Conservation (phyloP, 2,888 invertebrate species). For the Cremastinae sp. region DNA sequence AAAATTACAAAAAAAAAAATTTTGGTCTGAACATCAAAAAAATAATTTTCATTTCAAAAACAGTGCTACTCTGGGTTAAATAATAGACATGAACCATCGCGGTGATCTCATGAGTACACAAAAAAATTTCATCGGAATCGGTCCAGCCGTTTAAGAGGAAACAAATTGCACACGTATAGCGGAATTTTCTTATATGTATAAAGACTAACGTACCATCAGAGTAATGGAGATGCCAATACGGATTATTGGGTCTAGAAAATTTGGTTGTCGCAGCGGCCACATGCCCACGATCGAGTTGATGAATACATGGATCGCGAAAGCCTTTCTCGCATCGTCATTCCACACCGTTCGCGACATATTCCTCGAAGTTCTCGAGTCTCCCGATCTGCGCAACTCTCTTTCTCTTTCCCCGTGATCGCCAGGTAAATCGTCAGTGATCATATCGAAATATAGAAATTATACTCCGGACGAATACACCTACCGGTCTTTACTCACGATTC, state of each 20-base stretch:
- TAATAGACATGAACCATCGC: no score
- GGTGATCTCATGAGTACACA: no score
- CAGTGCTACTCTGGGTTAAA: no score
- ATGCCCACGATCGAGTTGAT: constrained; percentile 50
- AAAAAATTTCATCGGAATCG: no score
- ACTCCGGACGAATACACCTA: constrained; percentile 4
- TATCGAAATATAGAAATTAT: not conserved
- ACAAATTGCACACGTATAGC: no score
- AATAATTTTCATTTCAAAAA: no score
- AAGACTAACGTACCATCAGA: not conserved
- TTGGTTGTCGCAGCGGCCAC: constrained; percentile 48
- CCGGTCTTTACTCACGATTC: not conserved
- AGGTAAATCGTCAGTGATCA: not conserved
- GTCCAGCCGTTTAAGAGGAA: no score
- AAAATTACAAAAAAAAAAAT: no score
- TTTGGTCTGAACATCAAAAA: no score
- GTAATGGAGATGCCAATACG: constrained; percentile 18
- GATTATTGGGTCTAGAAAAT: constrained; percentile 31
- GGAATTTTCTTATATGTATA: no score
- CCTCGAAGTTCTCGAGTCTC: constrained; percentile 4
- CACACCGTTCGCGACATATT: constrained; percentile 29
- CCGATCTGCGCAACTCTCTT: not conserved
- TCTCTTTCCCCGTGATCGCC: not conserved
- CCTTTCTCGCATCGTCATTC: constrained; percentile 48
- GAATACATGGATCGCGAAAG: constrained; percentile 47